Evolutionary conservation across 2,113 vertebrate species (phyloP), one percentile per base, ranked within the genome.

Genomic region (Ondatra zibethicus): DNA sequence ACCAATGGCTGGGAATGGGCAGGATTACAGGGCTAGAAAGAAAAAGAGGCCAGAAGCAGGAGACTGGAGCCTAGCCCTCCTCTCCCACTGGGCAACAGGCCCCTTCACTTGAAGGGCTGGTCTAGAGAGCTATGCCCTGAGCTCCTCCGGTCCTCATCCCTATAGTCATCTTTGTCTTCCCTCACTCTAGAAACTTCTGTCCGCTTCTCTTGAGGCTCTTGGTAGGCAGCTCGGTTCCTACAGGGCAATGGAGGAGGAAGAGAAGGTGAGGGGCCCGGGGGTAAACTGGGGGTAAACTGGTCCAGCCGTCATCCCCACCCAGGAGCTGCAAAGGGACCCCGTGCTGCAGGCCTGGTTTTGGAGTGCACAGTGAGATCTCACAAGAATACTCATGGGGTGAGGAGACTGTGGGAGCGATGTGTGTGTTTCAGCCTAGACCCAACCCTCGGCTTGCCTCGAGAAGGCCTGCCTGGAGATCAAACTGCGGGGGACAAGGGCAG

Each of bases 181-280:
- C 0, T 14, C 11, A 0, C 45, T 29, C 77, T 25, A 29, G 91
- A 29, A 10, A 80, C 36, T 23, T 97, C 91, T n/a, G 0, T 50
- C 50, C 29, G 17, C 92, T 96, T 84, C 63, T 97, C 73, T 2
- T 70, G 4, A 0, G 98, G 96, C 91, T 85, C 52, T 55, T 21
- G 52, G 86, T 98, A 97, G 88, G 5, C 52, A 0, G 27, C 58
- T 14, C 68, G 96, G 7, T 58, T 58, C 95, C 98, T 98, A 66
- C 2, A 47, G 11, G 72, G 31, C 33, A 31, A 17, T 0, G 14
- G 61, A 19, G 31, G 58, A 31, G 76, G 58, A 68, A 50, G 3
- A 25, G 11, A 84, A 23, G 25, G 27, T 0, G 1, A 58, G 58
- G 19, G 19, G 17, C 55, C 19, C 0, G 21, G 12, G 0, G 10